Conservation (phyloP, 2,888 invertebrate genomes). For the Dicyrtomina minuta region DNA sequence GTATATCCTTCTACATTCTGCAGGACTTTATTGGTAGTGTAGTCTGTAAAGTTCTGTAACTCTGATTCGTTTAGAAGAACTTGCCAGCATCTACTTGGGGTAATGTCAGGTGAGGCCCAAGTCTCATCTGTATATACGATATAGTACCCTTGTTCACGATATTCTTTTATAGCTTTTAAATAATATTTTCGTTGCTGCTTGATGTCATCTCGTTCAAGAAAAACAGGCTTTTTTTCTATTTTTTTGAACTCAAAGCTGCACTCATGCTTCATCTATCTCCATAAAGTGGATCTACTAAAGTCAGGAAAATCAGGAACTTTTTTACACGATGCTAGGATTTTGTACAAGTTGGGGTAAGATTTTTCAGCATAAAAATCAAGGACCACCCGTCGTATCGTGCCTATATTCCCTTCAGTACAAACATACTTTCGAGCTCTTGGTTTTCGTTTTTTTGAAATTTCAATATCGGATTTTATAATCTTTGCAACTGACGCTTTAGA, state of each 20-base stretch:
- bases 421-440: too few relatives aligned
- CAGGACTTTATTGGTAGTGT: not conserved
- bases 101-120: not conserved
- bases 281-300: not conserved
- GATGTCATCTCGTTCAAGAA: slow-evolving; percentile 1
- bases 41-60: not conserved
- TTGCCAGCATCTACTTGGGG: slow-evolving; percentile 1
- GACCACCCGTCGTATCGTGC: too few relatives aligned
- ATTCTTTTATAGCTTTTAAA: not conserved
- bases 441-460: too few relatives aligned
- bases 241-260: slow-evolving; percentile 1
- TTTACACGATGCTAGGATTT: not conserved
- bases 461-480: too few relatives aligned
- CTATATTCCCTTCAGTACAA: too few relatives aligned
- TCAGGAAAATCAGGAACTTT: not conserved
- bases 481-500: too few relatives aligned
- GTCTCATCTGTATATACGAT: too few relatives aligned
- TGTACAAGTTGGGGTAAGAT: slow-evolving; percentile 26
- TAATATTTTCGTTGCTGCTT: not conserved
- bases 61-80: not conserved
- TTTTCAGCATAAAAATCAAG: not conserved
- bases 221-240: slow-evolving; percentile 5
- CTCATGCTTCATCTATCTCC: not conserved
- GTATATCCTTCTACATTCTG: too few relatives aligned
- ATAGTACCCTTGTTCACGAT: too few relatives aligned